phyloP scores from a whole-genome alignment of 2,888 invertebrate genomes.

The Drosophila emarginata region DNA sequence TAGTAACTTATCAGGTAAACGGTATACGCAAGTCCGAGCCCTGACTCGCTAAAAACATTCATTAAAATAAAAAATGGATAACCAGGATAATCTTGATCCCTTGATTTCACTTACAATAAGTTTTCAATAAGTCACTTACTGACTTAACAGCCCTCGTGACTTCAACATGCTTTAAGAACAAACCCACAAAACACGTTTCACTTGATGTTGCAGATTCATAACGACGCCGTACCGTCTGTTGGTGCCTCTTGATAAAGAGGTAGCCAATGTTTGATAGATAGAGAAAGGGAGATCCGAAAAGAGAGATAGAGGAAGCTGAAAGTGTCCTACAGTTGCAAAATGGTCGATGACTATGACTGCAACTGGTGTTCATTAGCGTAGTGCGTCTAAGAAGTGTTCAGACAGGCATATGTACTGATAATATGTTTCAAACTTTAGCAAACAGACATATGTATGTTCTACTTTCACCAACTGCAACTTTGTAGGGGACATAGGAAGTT shows the following conservation, averaged over 20 bases:
- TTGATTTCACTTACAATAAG: no score
- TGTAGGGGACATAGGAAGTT: neutral
- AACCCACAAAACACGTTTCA: neutral
- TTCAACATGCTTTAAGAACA: neutral
- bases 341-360: conserved; percentile 38
- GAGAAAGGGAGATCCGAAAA: conserved; percentile 26
- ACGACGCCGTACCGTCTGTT: conserved; percentile 16
- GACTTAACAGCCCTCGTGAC: neutral
- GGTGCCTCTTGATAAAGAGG: neutral
- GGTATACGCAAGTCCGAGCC: no score
- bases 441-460: conserved; percentile 68
- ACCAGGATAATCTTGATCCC: no score
- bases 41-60: no score
- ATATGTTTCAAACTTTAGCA: conserved; percentile 55
- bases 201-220: neutral
- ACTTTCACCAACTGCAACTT: conserved; percentile 61
- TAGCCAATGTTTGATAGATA: neutral
- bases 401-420: conserved; percentile 25
- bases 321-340: conserved; percentile 47
- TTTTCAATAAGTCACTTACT: no score
- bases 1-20: no score
- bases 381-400: neutral
- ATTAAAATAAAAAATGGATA: no score
- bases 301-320: conserved; percentile 42
- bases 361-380: conserved; percentile 57